Base-by-base conservation (phyloP, 2,888 invertebrate genomes). In the Parnassius orleans region DNA sequence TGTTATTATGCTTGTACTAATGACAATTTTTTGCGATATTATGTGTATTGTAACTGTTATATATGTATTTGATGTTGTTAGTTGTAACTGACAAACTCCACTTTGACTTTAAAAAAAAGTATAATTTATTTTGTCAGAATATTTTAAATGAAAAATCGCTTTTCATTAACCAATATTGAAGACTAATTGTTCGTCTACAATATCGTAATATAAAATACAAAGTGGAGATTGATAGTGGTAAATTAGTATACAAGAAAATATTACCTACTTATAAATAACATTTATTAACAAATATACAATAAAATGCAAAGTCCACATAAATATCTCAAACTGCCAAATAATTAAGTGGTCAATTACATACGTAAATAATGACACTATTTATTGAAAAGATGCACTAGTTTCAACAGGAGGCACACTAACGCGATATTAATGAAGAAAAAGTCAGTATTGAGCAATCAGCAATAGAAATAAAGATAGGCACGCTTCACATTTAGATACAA, bases 251-350 rank as follows among this genome's bases (percentile, higher is more conserved):
- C 24, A 24, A 7, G 24, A 24, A 24, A 24, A 24, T 24, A 24
- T 24, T 24, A 24, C 24, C 24, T 24, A 24, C 5, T 24, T 24
- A 24, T 0, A 24, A 24, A 24, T 24, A 24, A 24, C 24, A 24
- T 24, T 24, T 24, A 24, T 24, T 24, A 24, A 24, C 24, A 24
- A 24, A 24, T 5, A 24, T 24, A 24, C 24, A 24, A 2, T 14
- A 50, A 55, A 56, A 48, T 41, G 24, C 56, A 56, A 63, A 59
- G 60, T 63, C 59, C 63, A 63, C 42, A 33, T 66, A 66, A 66
- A 65, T 65, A 67, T 69, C 63, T 68, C 68, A 63, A 72, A 73
- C 72, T 74, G 74, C 72, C 72, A 71, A 69, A 71, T 63, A 67
- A 63, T 69, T 65, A 65, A 65, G 71, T 69, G 68, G 72, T 73